Evolutionary conservation across 1,140 invertebrate genomes (phyloP), one percentile per base, ranked within the genome.

Genomic region (Cydia fagiglandana): DNA sequence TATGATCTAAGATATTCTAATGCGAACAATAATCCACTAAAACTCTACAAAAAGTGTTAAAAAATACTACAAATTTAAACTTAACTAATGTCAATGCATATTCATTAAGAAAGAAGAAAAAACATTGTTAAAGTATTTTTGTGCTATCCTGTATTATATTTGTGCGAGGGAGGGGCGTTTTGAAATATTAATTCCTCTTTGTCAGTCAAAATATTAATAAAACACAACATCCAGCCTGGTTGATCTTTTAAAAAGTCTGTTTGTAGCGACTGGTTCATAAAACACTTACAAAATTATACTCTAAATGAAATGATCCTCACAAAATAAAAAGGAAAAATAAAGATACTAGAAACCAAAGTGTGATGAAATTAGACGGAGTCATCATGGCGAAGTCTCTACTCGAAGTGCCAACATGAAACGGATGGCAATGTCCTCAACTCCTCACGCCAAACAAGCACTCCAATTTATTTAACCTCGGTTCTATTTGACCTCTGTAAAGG

Each of bases 361-460:
- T 24, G 56, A 56, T 20, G 5, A 56, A 61, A 61, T 61, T 61
- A 61, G 56, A 61, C 1, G 17, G 56, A 61, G 53, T 20, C 56
- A 61, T 61, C 20, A 61, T 1, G 17, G 20, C 20, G 20, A 61
- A 56, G 53, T 56, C 20, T 56, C 15, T 15, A 2, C 20, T 61
- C n/a, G 10, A 61, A 61, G 56, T 61, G 56, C 17, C 56, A 24
- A 61, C 56, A 61, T 61, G 56, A 20, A 61, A 61, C 56, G 56
- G 56, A 61, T 61, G 56, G 56, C 56, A 61, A 56, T 17, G 53
- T 56, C 53, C 53, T 56, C n/a, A 56, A 7, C n/a, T 56, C 53
- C 53, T 56, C n/a, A 15, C 38, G 53, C 53, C 15, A 56, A 61
- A 61, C 56, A 61, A 61, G 17, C 56, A 7, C 56, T 61, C 56